Evolutionary conservation across 1,140 invertebrate genomes (phyloP), one percentile per base, ranked within the genome.

Genomic region (Metopolophium dirhodum): DNA sequence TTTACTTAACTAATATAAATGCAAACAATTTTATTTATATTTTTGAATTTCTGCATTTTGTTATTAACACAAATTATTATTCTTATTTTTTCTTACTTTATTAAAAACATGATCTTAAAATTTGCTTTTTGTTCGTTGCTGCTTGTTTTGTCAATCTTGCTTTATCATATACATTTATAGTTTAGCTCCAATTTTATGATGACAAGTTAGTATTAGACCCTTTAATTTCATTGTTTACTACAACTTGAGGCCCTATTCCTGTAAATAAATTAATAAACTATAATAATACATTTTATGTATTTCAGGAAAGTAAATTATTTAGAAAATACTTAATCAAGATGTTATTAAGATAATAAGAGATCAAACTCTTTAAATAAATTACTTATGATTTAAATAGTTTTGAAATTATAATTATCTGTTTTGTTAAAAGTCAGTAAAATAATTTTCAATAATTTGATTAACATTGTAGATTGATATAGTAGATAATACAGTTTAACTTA

Each of bases 61-160:
- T 54, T 51, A 51, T 54, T 89, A 37, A 37, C 30, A 49, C 45
- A 20, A 88, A 54, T 26, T 37, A 54, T 54, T 9, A 47, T n/a
- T n/a, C 20, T 51, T 35, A 2, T 30, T 85, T 0, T 77, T 77
- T 77, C 14, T 14, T 77, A 77, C 4, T 77, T 77, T 77, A 77
- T 77, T 77, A 77, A 77, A n/a, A 85, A 30, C 35, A 41, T 18
- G 6, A 14, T 47, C 45, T 18, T 57, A 18, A 90, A 90, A 90
- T 61, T 61, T 61, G 51, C 51, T 57, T 89, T 41, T 89, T 89
- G 18, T 77, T 61, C 26, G 30, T 90, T 61, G 35, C 14, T 41
- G 88, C 88, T 61, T 90, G 88, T 90, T 45, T 45, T 90, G 88
- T 90, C 88, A 41, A 61, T 88, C 14, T 61, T 61, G 88, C 88